A percentile compares a stretch with the other conserved stretches of the same genome.
phyloP scores from a whole-genome alignment of 2,888 invertebrate genomes.

The Conistra vaccinii region DNA sequence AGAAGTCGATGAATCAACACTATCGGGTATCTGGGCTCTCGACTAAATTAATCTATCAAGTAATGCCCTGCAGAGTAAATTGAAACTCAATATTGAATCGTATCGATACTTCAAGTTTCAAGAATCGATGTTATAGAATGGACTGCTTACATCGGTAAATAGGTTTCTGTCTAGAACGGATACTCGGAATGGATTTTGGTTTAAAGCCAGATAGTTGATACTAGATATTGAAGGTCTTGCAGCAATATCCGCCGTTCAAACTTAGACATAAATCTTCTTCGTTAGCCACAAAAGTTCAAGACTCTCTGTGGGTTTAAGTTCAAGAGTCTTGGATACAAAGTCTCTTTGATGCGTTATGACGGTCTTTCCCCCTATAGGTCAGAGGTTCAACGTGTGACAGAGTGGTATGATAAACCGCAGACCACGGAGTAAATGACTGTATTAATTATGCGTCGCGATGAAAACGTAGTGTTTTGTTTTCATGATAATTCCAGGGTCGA shows the following conservation, averaged over 20 bases:
- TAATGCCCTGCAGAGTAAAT: slow-evolving; percentile 58
- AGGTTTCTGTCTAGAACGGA: slow-evolving; percentile 2
- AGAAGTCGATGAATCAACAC: slow-evolving; percentile 66
- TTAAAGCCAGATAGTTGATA: slow-evolving; percentile 17
- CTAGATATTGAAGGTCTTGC: slow-evolving; percentile 6
- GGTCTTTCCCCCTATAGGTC: slow-evolving; percentile 17
- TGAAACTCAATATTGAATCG: slow-evolving; percentile 58
- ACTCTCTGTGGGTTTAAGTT: slow-evolving; percentile 41
- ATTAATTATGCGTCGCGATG: slow-evolving; percentile 14
- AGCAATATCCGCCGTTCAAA: slow-evolving; percentile 23
- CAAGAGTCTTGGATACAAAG: slow-evolving; percentile 31
- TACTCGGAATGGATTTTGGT: slow-evolving; percentile 32
- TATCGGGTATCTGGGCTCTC: slow-evolving; percentile 62
- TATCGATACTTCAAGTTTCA: slow-evolving; percentile 39
- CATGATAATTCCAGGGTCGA: not conserved
- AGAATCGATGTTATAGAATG: slow-evolving; percentile 36
- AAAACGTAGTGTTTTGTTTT: slow-evolving; percentile 16
- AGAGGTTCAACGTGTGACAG: slow-evolving; percentile 24
- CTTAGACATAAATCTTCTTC: slow-evolving; percentile 16
- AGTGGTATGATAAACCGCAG: slow-evolving; percentile 23
- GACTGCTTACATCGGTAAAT: slow-evolving; percentile 31
- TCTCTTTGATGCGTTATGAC: slow-evolving; percentile 35
- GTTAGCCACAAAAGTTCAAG: slow-evolving; percentile 39
- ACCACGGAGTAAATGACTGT: not conserved
- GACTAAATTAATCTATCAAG: slow-evolving; percentile 64